Conservation (phyloP, 2,888 invertebrate genomes). For the Laspeyria flexula region DNA sequence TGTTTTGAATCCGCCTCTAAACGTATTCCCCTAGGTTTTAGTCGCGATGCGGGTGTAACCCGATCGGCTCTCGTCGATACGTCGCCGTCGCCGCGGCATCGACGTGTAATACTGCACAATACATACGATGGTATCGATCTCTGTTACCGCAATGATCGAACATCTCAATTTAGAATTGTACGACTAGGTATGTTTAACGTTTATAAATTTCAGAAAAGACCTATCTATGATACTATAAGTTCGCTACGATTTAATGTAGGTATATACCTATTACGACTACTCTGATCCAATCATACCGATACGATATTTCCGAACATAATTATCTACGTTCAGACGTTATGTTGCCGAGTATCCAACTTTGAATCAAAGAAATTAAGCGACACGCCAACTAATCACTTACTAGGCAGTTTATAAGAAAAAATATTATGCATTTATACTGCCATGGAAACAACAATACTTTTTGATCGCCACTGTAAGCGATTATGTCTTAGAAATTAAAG, state of each 20-base stretch:
- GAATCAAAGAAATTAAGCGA: slow-evolving; percentile 43
- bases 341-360: slow-evolving; percentile 39
- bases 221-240: slow-evolving; percentile 76
- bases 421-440: slow-evolving; percentile 57
- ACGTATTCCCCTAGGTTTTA: slow-evolving; percentile 16
- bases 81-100: slow-evolving; percentile 24
- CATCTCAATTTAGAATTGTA: slow-evolving; percentile 61
- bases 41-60: slow-evolving; percentile 18
- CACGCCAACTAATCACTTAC: slow-evolving; percentile 40
- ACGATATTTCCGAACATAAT: slow-evolving; percentile 41
- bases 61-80: slow-evolving; percentile 16
- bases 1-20: slow-evolving; percentile 20
- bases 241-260: slow-evolving; percentile 59
- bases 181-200: slow-evolving; percentile 77
- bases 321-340: slow-evolving; percentile 28
- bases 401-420: slow-evolving; percentile 48
- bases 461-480: slow-evolving; percentile 41
- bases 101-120: slow-evolving; percentile 70
- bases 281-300: slow-evolving; percentile 61
- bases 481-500: slow-evolving; percentile 45
- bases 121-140: slow-evolving; percentile 48
- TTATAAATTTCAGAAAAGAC: slow-evolving; percentile 84
- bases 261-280: slow-evolving; percentile 52
- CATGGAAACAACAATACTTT: slow-evolving; percentile 45
- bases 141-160: slow-evolving; percentile 45